Base-by-base conservation (phyloP, 2,113 vertebrate species). In the Chaetodon auriga region DNA sequence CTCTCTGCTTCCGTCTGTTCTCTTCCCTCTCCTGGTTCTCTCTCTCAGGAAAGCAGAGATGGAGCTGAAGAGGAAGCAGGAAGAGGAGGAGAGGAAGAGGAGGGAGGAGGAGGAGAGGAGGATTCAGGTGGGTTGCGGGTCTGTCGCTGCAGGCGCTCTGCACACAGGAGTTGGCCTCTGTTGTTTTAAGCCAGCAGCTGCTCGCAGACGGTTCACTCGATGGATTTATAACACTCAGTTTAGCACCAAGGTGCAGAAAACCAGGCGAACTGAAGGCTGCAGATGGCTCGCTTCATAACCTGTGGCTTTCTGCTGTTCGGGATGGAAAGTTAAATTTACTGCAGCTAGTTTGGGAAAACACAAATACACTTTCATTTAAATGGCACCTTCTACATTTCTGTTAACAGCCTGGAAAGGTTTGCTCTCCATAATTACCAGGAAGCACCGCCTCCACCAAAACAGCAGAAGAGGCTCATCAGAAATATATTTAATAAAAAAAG, bases 51-150 rank as follows among this genome's bases (percentile, higher is more conserved):
- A 99, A 95, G 94, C 95, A 25, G 98, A 99, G 92, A 99, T 99
- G 94, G 98, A 99, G 92, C 86, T 94, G 85, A 99, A 99, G 94
- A 96, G 98, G 92, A 99, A 96, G 89, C 97, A 96, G 72, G 98
- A 96, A 68, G 98, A 99, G 70, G 98, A 98, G 89, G 96, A 97
- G 86, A 96, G 97, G 89, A 99, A 97, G 94, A 97, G 92, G 93
- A 95, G 96, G 66, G 97, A 97, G 92, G 96, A 97, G 48, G 97
- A 99, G 87, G 97, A 99, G 90, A 96, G 91, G 60, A 95, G 91
- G 75, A 93, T 99, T 66, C 98, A 99, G 96, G 98, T 98, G 48
- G 41, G 92, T 88, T 80, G 13, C 0, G 57, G 3, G 6, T 46
- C 38, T 23, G 3, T 68, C 18, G 65, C 65, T 36, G 25, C 46